Evolutionary conservation across 2,888 invertebrate species (phyloP), one percentile per base, ranked within the genome.

Genomic region (Drosophila ezoana): DNA sequence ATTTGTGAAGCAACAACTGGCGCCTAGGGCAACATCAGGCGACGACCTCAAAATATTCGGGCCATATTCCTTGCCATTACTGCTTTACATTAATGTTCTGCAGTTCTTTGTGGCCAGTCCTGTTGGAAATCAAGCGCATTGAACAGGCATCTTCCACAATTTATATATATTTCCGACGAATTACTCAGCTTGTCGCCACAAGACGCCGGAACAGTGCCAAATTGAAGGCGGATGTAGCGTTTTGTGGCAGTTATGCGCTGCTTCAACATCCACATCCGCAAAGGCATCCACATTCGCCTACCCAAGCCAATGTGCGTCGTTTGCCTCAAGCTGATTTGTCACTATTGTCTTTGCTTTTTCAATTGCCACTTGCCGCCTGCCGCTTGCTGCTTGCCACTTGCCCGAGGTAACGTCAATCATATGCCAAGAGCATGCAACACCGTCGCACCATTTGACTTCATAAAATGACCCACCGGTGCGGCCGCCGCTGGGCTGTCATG

Each of bases 61-160:
- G 54, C 23, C 56, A 45, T 38, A 47, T 41, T 43, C 43, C 57
- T 48, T 62, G 70, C 23, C 20, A 2, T 1, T n/a, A 28, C 13
- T 41, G n/a, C 28, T 9, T 11, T 33, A 28, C n/a, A 18, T 54
- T 49, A 11, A 33, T 37, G 60, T 60, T 41, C 47, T 53, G 68
- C 68, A 68, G 14, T 49, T 44, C 67, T 53, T 51, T 53, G 43
- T 47, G 43, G 56, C 14, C 16, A 48, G 70, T 87, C 85, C 82
- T 48, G 54, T 70, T 77, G 89, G 88, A 89, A 85, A 85, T 89
- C 89, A 89, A 73, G 61, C 71, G 74, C 74, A 74, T 66, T 74
- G 70, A 54, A 49, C 56, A 44, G 66, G 47, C 64, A 45, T 49
- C 76, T 62, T 23, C 35, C 45, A 51, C 59, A 66, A 61, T 66